Base-by-base conservation (phyloP, 2,797 vertebrate genomes). In the Rousettus madagascariensis region DNA sequence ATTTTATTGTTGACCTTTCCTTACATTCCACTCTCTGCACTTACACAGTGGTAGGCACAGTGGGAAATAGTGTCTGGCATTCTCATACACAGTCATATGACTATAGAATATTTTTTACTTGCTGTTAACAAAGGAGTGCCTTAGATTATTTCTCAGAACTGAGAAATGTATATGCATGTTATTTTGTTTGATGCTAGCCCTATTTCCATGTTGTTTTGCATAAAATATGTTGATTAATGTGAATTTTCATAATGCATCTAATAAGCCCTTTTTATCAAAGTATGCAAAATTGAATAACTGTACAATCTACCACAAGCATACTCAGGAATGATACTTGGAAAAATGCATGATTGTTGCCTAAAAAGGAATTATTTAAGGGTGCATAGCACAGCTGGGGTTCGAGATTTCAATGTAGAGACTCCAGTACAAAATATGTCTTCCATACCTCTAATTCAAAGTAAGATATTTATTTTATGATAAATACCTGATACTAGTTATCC, bases 181-280 rank as follows among this genome's bases (percentile, higher is more conserved):
- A 24, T 88, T 86, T 95, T 72, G 24, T 86, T 92, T 79, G 69
- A 26, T 85, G 92, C 72, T 55, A 75, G 71, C 30, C 86, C 55
- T 93, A 57, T 84, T 92, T 95, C 63, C 43, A 53, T 57, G 49
- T 66, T 78, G 30, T 86, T 96, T 96, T 96, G 82, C 77, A 88
- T 95, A 95, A 96, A 95, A 87, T 95, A 85, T 96, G 72, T 87
- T 95, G 78, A 95, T 95, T 84, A 90, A 92, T 85, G 17, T 95
- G 91, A 94, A 90, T 96, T 96, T 94, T 87, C 85, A 88, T 82
- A 78, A n/a, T 94, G 41, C 46, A 92, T 71, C 80, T 85, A 85
- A 75, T 90, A 94, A 93, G 69, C 8, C 53, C 5, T 72, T 94
- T 86, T 94, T 93, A 78, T 95, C 59, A 91, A 92, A 82, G n/a